A percentile compares a stretch with the other conserved stretches of the same genome.
Conservation (phyloP, 2,113 vertebrate species). For the Pterophyllum scalare region DNA sequence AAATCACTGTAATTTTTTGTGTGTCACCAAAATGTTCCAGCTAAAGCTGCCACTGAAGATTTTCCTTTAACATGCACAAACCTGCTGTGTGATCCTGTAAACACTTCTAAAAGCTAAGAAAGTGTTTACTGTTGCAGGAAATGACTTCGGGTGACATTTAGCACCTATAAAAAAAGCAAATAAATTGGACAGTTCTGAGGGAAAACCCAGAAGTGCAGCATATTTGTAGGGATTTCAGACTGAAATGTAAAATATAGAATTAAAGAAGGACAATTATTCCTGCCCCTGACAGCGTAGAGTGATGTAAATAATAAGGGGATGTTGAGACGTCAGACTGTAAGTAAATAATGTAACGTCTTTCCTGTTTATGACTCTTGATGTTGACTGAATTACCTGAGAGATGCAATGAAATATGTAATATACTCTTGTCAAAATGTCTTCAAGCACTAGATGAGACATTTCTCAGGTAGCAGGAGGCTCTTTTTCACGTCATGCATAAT, state of each 20-base stretch:
- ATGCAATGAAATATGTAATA: constrained; percentile 58
- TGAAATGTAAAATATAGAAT: constrained; percentile 4
- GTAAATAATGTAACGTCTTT: constrained; percentile 44
- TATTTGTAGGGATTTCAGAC: neutral
- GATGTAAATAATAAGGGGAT: constrained; percentile 28
- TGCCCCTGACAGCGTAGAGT: neutral
- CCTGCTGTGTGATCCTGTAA: neutral
- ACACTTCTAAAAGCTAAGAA: constrained; percentile 4
- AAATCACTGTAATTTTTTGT: constrained; percentile 31
- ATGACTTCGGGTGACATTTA: constrained; percentile 19
- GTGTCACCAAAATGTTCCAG: constrained; percentile 4
- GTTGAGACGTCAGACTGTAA: constrained; percentile 23
- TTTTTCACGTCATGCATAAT: constrained; percentile 41
- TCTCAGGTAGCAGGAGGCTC: constrained; percentile 25
- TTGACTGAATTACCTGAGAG: constrained; percentile 28
- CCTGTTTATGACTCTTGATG: constrained; percentile 35
- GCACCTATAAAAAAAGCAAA: neutral
- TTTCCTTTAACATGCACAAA: neutral
- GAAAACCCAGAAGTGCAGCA: neutral
- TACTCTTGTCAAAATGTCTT: constrained; percentile 48
- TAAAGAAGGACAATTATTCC: neutral
- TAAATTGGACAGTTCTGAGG: constrained; percentile 3
- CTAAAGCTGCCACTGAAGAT: constrained; percentile 15
- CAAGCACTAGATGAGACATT: constrained; percentile 44
- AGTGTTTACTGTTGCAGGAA: constrained; percentile 9